Conservation (phyloP, 2,888 invertebrate species). For the Pomacea canaliculata region DNA sequence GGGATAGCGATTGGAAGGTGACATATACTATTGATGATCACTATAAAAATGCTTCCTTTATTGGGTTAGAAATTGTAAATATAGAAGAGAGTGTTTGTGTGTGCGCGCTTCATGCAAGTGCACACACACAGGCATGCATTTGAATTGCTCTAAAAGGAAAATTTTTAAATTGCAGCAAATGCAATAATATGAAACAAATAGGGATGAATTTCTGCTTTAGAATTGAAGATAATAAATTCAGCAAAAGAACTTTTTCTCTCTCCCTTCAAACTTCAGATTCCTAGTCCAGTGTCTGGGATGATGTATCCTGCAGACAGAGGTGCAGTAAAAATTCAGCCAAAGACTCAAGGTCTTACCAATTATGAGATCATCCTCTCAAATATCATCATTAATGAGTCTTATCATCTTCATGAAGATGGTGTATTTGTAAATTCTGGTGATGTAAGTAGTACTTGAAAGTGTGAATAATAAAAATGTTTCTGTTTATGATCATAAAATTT, state of each 20-base stretch:
- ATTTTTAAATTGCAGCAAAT: too few species aligned
- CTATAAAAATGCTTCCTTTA: too few species aligned
- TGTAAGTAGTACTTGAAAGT: neutral
- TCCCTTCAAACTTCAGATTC: slow-evolving; percentile 14
- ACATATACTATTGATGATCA: neutral
- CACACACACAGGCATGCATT: too few species aligned
- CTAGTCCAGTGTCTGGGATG: slow-evolving; percentile 31
- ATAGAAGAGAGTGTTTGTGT: too few species aligned
- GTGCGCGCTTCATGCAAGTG: too few species aligned
- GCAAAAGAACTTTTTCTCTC: neutral
- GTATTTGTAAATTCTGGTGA: slow-evolving; percentile 12
- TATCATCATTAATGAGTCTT: slow-evolving; percentile 23
- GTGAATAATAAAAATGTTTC: too few species aligned
- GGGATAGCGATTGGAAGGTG: slow-evolving; percentile 18
- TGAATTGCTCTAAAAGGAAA: too few species aligned
- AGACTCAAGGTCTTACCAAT: slow-evolving; percentile 32
- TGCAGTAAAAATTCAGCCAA: slow-evolving; percentile 36
- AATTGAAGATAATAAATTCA: too few species aligned
- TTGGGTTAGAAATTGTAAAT: too few species aligned
- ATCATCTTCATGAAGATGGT: neutral
- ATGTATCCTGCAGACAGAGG: slow-evolving; percentile 11
- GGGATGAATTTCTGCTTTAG: too few species aligned
- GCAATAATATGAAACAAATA: too few species aligned
- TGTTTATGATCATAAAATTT: too few species aligned
- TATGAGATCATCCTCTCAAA: slow-evolving; percentile 48